Percentiles rank a stretch among this genome's conserved stretches.
Evolutionary conservation across 2,888 invertebrate species (phyloP).

Genomic region (Leucania comma): DNA sequence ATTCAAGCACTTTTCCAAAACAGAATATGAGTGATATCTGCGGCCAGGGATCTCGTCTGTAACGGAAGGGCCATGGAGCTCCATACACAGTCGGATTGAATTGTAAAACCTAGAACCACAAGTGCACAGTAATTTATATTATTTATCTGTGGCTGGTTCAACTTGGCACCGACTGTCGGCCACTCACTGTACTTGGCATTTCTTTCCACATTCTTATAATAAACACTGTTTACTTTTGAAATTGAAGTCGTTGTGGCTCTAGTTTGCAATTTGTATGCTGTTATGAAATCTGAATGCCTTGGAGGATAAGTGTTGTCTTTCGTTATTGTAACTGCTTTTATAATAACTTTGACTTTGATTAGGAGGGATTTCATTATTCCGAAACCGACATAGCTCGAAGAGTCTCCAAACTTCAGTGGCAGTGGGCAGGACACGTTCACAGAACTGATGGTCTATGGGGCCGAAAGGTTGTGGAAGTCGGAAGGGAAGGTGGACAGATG

Average conservation of each 20-base stretch:
- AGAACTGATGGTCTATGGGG: no score
- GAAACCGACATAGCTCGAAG: background rate
- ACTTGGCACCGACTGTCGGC: conserved; percentile 48
- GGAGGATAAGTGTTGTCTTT: background rate
- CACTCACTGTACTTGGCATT: conserved; percentile 59
- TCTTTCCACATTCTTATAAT: conserved; percentile 56
- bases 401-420: no score
- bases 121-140: conserved; percentile 39
- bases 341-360: background rate
- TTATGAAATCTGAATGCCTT: background rate
- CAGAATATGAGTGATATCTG: background rate
- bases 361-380: background rate
- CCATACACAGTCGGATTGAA: conserved; percentile 56
- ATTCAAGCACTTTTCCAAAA: background rate
- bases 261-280: conserved; percentile 7
- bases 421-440: no score
- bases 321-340: background rate
- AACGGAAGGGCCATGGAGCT: conserved; percentile 59
- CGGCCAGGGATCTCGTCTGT: conserved; percentile 29
- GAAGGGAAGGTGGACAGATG: no score
- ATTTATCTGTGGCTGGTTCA: conserved; percentile 45
- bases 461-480: no score
- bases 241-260: background rate
- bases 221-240: conserved; percentile 45
- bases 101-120: conserved; percentile 53